Conservation (phyloP, 1,140 invertebrate species). For the Meloidogyne exigua region DNA sequence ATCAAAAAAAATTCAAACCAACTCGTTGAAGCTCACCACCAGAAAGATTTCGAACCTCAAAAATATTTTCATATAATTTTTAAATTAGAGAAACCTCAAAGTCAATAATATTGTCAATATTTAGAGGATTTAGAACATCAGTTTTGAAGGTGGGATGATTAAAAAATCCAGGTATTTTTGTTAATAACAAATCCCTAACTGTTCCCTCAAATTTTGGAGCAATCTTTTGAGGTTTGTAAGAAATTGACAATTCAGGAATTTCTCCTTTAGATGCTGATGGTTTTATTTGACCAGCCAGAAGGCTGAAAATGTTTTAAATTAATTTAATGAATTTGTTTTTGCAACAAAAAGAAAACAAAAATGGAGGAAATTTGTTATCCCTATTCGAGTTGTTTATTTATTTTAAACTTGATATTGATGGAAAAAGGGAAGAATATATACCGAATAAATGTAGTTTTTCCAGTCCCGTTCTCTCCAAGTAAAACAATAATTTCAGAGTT, state of each 20-base stretch:
- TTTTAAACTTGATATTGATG: not conserved
- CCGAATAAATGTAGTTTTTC: slow-evolving; percentile 95
- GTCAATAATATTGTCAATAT: slow-evolving; percentile 96
- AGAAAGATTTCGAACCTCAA: slow-evolving; percentile 85
- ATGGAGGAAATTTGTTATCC: no score
- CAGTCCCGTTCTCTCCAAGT: slow-evolving; percentile 97
- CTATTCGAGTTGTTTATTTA: no score
- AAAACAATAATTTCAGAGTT: slow-evolving; percentile 98
- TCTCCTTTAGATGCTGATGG: slow-evolving; percentile 83
- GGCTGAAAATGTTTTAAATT: slow-evolving; percentile 67
- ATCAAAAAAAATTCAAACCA: slow-evolving; percentile 68
- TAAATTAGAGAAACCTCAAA: slow-evolving; percentile 75
- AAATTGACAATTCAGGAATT: slow-evolving; percentile 89
- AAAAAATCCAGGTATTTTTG: slow-evolving; percentile 46
- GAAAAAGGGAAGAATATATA: slow-evolving; percentile 15
- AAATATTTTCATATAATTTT: slow-evolving; percentile 41
- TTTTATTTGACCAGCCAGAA: slow-evolving; percentile 90
- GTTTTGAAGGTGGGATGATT: slow-evolving; percentile 84
- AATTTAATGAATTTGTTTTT: no score
- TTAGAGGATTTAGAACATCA: slow-evolving; percentile 98
- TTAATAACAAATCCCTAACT: slow-evolving; percentile 69
- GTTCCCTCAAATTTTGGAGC: slow-evolving; percentile 80
- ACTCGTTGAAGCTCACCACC: slow-evolving; percentile 98
- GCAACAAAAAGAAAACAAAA: no score
- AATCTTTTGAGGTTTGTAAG: slow-evolving; percentile 99